Conservation (phyloP, 1,140 invertebrate genomes). For the Oppia nitens region DNA sequence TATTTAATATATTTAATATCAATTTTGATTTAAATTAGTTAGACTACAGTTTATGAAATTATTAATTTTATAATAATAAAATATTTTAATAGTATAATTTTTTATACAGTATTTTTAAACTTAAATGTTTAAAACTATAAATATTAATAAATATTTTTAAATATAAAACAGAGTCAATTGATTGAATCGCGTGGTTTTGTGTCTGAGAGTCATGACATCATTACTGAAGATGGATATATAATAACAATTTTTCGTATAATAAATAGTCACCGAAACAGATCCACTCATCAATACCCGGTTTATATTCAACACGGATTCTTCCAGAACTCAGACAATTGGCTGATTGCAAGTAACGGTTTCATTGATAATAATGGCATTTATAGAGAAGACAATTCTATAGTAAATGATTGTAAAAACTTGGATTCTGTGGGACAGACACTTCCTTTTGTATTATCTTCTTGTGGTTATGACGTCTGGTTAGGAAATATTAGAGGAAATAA, state of each 20-base stretch:
- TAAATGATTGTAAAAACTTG: conserved; percentile 34
- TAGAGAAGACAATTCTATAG: conserved; percentile 30
- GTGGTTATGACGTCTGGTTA: conserved; percentile 36
- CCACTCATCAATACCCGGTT: neutral
- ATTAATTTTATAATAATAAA: too few relatives aligned
- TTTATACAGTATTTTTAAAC: too few relatives aligned
- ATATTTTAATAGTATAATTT: too few relatives aligned
- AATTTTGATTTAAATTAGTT: conserved; percentile 11
- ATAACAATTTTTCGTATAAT: conserved; percentile 48
- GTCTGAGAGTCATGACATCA: conserved; percentile 41
- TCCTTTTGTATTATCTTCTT: conserved; percentile 3
- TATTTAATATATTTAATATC: neutral
- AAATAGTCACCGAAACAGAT: conserved; percentile 3
- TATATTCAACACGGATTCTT: conserved; percentile 15
- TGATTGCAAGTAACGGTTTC: conserved; percentile 35
- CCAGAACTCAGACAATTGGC: conserved; percentile 1
- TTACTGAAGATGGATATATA: conserved; percentile 53
- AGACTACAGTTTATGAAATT: too few relatives aligned
- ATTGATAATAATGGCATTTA: neutral
- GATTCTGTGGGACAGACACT: conserved; percentile 27
- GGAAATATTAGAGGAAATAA: conserved; percentile 33
- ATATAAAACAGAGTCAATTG: conserved; percentile 19
- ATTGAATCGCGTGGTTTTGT: conserved; percentile 37
- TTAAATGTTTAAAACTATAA: too few relatives aligned
- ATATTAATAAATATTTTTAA: too few relatives aligned